Base-by-base conservation (phyloP, 2,888 invertebrate species). In the Cecidostiba fungosa region DNA sequence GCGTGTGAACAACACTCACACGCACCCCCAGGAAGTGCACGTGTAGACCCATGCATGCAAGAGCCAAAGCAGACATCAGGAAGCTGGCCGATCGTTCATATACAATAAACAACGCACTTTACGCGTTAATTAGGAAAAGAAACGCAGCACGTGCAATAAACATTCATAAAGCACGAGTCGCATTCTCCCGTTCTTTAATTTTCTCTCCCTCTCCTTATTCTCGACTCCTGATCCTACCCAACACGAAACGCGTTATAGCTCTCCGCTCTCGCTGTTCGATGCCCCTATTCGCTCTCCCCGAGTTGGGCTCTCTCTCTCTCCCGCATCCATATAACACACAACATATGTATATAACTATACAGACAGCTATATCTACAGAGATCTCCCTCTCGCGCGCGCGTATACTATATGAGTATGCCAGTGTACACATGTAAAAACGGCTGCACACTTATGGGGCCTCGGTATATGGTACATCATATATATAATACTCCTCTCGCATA, bases 81-180 rank as follows among this genome's bases (percentile, higher is more conserved):
- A 26, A 62, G 23, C 62, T 62, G 62, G 59, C 23, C 19, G 59
- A n/a, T 62, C 23, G 50, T 10, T n/a, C n/a, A 3, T 50, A 3
- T n/a, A 62, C n/a, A 10, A 62, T 62, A 23, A 62, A 62, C n/a
- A 62, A 62, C 62, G 26, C n/a, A 23, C 39, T 59, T 47, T 23
- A 23, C 43, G 29, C 70, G 66, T 39, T 70, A 10, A n/a, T 69
- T 59, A 1, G 54, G 1, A n/a, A n/a, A n/a, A 59, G 8, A n/a
- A 59, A n/a, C 54, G 8, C 8, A n/a, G 54, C 62, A 5, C 16
- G 26, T 39, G 39, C 36, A 59, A 80, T 80, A 54, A 72, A 72
- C 80, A 72, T 80, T 50, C 14, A 54, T 79, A 70, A 79, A 16
- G 16, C n/a, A 23, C 50, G 12, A 23, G 19, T 39, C 29, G 23